Percentiles rank a stretch among this genome's conserved stretches.
phyloP scores from a whole-genome alignment of 2,888 invertebrate genomes.

The Acleris emargana region DNA sequence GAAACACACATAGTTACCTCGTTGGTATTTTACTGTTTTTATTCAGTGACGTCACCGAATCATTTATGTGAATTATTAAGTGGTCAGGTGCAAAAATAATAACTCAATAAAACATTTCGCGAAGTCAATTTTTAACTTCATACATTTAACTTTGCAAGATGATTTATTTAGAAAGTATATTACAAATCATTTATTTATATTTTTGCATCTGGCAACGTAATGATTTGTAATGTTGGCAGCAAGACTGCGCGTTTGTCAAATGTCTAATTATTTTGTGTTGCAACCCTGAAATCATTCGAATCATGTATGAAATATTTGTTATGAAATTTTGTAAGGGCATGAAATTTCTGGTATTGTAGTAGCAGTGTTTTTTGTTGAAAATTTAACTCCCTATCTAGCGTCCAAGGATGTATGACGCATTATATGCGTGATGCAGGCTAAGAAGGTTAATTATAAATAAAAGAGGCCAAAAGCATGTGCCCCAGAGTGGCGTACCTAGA shows the following conservation, averaged over 20 bases:
- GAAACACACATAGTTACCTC: constrained; percentile 25
- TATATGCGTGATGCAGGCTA: too few relatives aligned
- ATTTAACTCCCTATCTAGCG: too few relatives aligned
- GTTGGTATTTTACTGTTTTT: constrained; percentile 16
- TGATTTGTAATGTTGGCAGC: background rate
- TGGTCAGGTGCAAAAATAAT: constrained; percentile 7
- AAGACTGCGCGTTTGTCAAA: background rate
- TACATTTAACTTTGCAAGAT: too few relatives aligned
- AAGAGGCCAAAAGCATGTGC: constrained; percentile 20
- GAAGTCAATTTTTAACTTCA: too few relatives aligned
- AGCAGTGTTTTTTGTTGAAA: too few relatives aligned
- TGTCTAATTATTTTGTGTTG: too few relatives aligned
- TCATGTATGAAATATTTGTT: too few relatives aligned
- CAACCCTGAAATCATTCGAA: too few relatives aligned
- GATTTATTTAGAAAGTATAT: too few relatives aligned
- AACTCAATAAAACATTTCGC: background rate
- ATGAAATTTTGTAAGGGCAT: constrained; percentile 11
- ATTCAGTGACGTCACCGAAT: constrained; percentile 23
- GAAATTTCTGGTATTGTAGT: background rate
- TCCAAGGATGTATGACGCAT: too few relatives aligned
- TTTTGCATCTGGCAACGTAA: constrained; percentile 7
- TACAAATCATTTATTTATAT: background rate
- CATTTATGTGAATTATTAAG: constrained; percentile 20
- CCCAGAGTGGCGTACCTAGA: constrained; percentile 29
- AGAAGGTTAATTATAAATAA: too few relatives aligned